Base-by-base conservation (phyloP, 2,888 invertebrate genomes). In the Pachliopta kotzebuea region DNA sequence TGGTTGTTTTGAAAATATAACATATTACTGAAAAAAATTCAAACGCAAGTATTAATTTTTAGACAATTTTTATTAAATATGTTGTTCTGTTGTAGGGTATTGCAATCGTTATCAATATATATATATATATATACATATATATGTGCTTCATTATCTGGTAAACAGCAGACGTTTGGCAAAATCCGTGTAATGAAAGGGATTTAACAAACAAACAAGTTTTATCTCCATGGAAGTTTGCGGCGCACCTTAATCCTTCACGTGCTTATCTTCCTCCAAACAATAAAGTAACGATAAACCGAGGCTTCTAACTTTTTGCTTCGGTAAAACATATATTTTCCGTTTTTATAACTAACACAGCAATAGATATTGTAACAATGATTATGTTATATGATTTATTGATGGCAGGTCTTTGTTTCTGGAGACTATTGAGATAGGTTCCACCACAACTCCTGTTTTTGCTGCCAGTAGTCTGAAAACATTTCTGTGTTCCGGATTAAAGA, bases 161-260 rank as follows among this genome's bases (percentile, higher is more conserved):
- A 61, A 61, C 20, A 61, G 70, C 65, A 65, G 61, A 60, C 61
- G 65, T 61, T 65, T 61, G 53, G 65, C 58, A 68, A 72, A 71
- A 69, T 69, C 74, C 69, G 70, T 74, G 74, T 75, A 76, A 78
- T 73, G 72, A 74, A 70, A 67, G 70, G 70, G 68, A 73, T 73
- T 72, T 70, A 79, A 89, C 81, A 85, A 85, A 84, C 84, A 86
- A 87, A 87, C 87, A 90, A 89, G 86, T 88, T 86, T 88, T 88
- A 89, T 87, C 89, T 83, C 76, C 75, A 75, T 77, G 73, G 75
- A 85, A 87, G 84, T 87, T 88, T 72, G 74, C 76, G 77, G 79
- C 79, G 79, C 84, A 87, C 88, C 88, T 89, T 88, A 86, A 89
- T 88, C 88, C 85, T 84, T 86, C 88, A 85, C 85, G 85, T 83